Evolutionary conservation across 1,140 invertebrate genomes (phyloP).

Genomic region (Ephestia elutella): DNA sequence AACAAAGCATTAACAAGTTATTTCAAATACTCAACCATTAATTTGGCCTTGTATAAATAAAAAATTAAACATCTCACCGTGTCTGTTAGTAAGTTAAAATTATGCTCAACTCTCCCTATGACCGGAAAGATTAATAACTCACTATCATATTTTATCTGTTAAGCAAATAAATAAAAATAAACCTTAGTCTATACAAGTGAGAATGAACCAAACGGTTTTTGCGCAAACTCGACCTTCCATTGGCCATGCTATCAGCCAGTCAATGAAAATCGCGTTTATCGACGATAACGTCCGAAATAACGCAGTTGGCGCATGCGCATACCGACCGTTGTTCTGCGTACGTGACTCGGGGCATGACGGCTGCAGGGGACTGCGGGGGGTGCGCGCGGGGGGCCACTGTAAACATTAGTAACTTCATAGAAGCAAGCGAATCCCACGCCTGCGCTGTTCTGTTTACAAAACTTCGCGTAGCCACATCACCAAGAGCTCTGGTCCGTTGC

Average conservation of each 20-base stretch:
- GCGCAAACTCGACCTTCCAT: neutral
- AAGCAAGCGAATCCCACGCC: constrained; percentile 25
- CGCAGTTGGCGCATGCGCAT: constrained; percentile 48
- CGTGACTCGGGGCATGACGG: constrained; percentile 57
- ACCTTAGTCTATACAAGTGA: neutral
- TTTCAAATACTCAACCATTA: too few species aligned
- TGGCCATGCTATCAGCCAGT: constrained; percentile 7
- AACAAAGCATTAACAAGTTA: too few species aligned
- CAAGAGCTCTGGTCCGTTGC: neutral
- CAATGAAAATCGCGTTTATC: constrained; percentile 25
- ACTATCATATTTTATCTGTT: constrained; percentile 8
- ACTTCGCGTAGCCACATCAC: constrained; percentile 1
- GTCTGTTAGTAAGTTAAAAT: too few species aligned
- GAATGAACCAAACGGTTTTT: neutral
- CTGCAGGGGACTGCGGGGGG: constrained; percentile 22
- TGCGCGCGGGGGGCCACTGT: constrained; percentile 28
- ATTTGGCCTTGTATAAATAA: too few species aligned
- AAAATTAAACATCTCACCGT: too few species aligned
- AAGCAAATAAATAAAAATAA: constrained; percentile 3
- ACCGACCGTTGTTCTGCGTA: constrained; percentile 45
- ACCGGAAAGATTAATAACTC: too few species aligned
- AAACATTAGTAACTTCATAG: constrained; percentile 49
- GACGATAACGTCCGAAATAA: constrained; percentile 34
- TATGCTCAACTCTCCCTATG: too few species aligned
- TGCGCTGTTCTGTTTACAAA: constrained; percentile 45